phyloP scores from a whole-genome alignment of 2,113 vertebrate species.

The Odocoileus virginianus region DNA sequence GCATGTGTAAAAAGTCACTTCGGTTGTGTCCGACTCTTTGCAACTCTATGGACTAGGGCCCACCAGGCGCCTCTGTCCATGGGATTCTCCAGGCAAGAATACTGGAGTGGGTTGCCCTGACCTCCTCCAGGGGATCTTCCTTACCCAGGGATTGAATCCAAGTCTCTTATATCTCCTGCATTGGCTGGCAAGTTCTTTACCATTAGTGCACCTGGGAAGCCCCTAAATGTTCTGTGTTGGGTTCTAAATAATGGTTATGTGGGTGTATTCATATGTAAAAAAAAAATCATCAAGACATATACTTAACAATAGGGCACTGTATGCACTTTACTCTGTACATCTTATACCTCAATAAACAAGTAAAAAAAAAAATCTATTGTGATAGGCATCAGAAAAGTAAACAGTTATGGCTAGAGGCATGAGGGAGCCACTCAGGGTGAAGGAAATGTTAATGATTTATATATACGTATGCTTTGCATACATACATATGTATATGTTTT shows the following conservation, averaged over 20 bases:
- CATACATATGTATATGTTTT: background rate
- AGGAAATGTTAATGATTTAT: background rate
- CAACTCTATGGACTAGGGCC: background rate
- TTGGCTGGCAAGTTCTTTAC: background rate
- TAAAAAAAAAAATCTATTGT: background rate
- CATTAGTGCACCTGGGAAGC: background rate
- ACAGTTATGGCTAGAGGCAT: background rate
- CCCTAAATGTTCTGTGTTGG: background rate
- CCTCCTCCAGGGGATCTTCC: background rate
- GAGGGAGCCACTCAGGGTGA: background rate
- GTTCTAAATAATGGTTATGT: background rate
- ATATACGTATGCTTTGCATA: background rate
- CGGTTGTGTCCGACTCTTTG: background rate
- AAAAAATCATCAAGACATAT: background rate
- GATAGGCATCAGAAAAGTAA: background rate
- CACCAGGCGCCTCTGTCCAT: background rate
- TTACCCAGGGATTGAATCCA: background rate
- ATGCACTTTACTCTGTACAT: background rate
- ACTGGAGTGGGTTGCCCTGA: background rate
- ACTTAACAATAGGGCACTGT: background rate
- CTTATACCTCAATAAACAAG: background rate
- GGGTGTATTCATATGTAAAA: background rate
- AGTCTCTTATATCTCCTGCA: background rate
- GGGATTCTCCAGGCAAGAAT: background rate
- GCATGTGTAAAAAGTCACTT: background rate